phyloP scores from a whole-genome alignment of 2,888 invertebrate genomes.

The Athripsodes cinereus region DNA sequence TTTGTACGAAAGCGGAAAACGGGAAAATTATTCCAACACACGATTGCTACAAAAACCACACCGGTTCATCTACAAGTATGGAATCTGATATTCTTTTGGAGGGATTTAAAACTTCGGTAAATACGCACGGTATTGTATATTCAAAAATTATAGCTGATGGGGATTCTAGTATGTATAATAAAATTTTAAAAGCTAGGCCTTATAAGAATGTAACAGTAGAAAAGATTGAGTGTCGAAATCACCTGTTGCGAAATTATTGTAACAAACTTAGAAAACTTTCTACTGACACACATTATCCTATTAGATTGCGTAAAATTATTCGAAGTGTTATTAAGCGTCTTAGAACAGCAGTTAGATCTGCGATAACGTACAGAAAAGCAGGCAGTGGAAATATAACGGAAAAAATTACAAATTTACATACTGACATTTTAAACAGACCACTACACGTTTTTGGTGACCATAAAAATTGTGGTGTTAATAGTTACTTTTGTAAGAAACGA shows the following conservation, averaged over 20 bases:
- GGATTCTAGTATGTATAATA: not conserved
- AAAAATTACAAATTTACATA: not conserved
- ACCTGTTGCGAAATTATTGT: not conserved
- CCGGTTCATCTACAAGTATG: slow-evolving; percentile 32
- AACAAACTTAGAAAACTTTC: too few species aligned
- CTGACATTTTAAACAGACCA: not conserved
- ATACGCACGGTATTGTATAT: too few species aligned
- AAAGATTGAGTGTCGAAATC: too few species aligned
- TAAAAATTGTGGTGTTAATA: not conserved
- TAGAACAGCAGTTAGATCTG: not conserved
- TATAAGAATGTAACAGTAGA: too few species aligned
- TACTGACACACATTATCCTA: too few species aligned
- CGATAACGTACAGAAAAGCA: not conserved
- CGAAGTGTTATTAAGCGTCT: too few species aligned
- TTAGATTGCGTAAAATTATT: too few species aligned
- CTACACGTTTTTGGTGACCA: not conserved
- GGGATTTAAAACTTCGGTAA: slow-evolving; percentile 32
- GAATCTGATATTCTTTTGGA: slow-evolving; percentile 33
- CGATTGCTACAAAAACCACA: slow-evolving; percentile 33
- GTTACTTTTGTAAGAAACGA: not conserved
- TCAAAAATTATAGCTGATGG: too few species aligned
- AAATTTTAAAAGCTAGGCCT: not conserved
- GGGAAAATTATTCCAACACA: slow-evolving; percentile 26
- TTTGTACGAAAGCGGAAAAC: slow-evolving; percentile 29
- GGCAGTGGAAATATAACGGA: not conserved